phyloP scores from a whole-genome alignment of 2,888 invertebrate genomes.

The Dynastes grantii region DNA sequence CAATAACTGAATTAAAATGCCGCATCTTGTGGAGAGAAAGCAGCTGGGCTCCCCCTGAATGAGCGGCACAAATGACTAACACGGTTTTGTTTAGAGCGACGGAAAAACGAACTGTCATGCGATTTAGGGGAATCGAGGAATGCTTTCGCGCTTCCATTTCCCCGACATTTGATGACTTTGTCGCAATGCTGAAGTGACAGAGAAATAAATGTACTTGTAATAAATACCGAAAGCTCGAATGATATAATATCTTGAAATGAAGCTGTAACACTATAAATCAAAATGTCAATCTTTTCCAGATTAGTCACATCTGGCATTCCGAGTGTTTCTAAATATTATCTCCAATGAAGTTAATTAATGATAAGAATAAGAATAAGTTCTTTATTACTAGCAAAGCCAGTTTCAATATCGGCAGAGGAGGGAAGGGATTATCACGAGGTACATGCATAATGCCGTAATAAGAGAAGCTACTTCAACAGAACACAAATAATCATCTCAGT shows the following conservation, averaged over 20 bases:
- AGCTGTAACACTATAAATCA: constrained; percentile 18
- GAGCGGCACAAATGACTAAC: constrained; percentile 70
- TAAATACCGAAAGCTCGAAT: constrained; percentile 3
- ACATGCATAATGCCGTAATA: no score
- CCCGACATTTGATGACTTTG: constrained; percentile 36
- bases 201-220: constrained; percentile 43
- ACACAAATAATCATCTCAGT: no score
- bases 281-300: background rate
- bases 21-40: constrained; percentile 58
- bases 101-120: constrained; percentile 65
- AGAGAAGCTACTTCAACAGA: no score
- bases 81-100: constrained; percentile 64
- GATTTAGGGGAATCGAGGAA: constrained; percentile 57
- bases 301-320: background rate
- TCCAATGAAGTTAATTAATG: no score
- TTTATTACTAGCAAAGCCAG: no score
- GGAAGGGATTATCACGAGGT: no score
- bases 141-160: constrained; percentile 57
- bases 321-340: no score
- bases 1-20: constrained; percentile 71
- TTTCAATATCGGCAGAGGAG: no score
- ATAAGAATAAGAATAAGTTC: no score
- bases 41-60: constrained; percentile 58
- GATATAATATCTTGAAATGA: constrained; percentile 18
- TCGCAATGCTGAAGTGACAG: constrained; percentile 46